Base-by-base conservation (phyloP, 1,140 invertebrate species). In the Drosophila grimshawi region DNA sequence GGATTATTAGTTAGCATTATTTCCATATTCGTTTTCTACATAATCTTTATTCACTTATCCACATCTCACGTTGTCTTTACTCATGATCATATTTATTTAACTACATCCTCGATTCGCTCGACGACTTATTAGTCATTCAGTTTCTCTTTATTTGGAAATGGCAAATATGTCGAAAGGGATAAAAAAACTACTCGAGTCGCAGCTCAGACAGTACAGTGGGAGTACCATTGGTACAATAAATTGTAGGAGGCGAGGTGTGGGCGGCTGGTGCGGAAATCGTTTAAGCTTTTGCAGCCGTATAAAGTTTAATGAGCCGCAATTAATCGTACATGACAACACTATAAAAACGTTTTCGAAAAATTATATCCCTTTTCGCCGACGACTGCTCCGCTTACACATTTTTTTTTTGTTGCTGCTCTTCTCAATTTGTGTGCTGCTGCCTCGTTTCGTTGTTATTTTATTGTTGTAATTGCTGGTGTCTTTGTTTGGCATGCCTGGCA, bases 291-390 rank as follows among this genome's bases (percentile, higher is more conserved):
- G 85, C 77, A 75, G 74, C 61, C 80, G 60, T 82, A 89, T 80
- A 89, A 89, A 83, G 77, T 80, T 78, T 80, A 88, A 88, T 88
- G 83, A 89, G 80, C 85, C 77, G 77, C 83, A 88, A 88, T 89
- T 83, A 88, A 88, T 88, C 80, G 83, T 83, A 80, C 80, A 89
- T 89, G 83, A 88, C 83, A 88, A 80, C 85, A 89, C 85, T 83
- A 89, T 89, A 83, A 89, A 89, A 88, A 89, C 77, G 85, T 88
- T 86, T 86, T 73, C 76, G 72, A 71, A 88, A 82, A 86, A 80
- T 80, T 88, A 86, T 86, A 77, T 88, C 55, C 51, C 70, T 76
- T 63, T 59, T 33, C 51, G n/a, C 8, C 55, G 35, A 59, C 45
- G 39, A 48, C 30, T 32, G 11, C n/a, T n/a, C 19, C 19, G 19